Percentiles rank a stretch among this genome's conserved stretches.
Evolutionary conservation across 2,888 invertebrate genomes (phyloP).

Genomic region (Trissolcus brochymenae): DNA sequence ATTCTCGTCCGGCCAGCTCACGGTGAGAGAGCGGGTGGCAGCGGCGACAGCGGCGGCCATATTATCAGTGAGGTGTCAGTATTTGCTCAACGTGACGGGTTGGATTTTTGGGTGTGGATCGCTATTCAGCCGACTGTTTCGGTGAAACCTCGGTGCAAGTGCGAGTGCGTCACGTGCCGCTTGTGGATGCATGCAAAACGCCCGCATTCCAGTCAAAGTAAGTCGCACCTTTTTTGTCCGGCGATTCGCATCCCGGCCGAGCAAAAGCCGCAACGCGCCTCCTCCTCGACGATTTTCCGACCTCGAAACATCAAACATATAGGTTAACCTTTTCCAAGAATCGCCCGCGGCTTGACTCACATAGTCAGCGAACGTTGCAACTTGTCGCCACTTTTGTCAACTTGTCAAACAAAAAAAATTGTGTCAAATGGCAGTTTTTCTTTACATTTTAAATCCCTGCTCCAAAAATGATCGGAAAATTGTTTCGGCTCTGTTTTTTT

Average conservation of each 20-base stretch:
- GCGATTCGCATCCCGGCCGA: conserved; percentile 28
- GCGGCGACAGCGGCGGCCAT: conserved; percentile 70
- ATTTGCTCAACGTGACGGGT: conserved; percentile 75
- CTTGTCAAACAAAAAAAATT: conserved; percentile 14
- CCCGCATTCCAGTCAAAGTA: conserved; percentile 63
- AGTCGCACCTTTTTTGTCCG: conserved; percentile 25
- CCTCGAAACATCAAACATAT: conserved; percentile 17
- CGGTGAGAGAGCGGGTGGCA: conserved; percentile 58
- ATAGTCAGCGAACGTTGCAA: conserved; percentile 15
- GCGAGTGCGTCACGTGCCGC: conserved; percentile 68
- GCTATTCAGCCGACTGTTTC: conserved; percentile 62
- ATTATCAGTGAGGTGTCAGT: conserved; percentile 77
- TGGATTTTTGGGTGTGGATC: conserved; percentile 76
- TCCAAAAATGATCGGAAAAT: no score
- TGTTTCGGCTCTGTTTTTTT: no score
- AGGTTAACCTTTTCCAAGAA: conserved; percentile 43
- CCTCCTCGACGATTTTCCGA: conserved; percentile 1
- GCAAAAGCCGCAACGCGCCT: conserved; percentile 13
- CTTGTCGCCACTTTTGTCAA: conserved; percentile 8
- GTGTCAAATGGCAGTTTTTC: no score
- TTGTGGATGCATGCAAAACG: conserved; percentile 69
- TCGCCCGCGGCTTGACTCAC: conserved; percentile 45
- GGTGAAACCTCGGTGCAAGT: conserved; percentile 60
- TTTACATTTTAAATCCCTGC: no score
- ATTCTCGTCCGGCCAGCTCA: conserved; percentile 12